phyloP scores from a whole-genome alignment of 1,140 invertebrate species.

The Trichogramma pretiosum region DNA sequence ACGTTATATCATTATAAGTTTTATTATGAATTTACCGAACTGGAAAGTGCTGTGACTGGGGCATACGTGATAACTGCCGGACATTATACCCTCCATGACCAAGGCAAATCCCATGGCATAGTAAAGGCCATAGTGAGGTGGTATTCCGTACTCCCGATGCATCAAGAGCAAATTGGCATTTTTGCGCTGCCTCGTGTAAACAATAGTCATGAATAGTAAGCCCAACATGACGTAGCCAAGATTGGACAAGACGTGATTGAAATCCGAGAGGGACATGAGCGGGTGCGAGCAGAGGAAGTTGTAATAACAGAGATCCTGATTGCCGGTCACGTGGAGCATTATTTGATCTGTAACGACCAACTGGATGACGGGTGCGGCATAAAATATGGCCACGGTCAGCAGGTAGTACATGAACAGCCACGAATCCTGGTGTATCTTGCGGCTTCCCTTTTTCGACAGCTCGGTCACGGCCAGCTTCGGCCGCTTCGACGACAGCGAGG shows the following conservation, averaged over 20 bases:
- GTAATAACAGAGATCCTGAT: slow-evolving; percentile 88
- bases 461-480: slow-evolving; percentile 64
- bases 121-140: slow-evolving; percentile 79
- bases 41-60: slow-evolving; percentile 85
- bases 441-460: slow-evolving; percentile 60
- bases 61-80: slow-evolving; percentile 80
- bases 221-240: slow-evolving; percentile 79
- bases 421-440: slow-evolving; percentile 58
- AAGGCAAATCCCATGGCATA: slow-evolving; percentile 83
- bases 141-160: slow-evolving; percentile 61
- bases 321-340: slow-evolving; percentile 70
- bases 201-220: slow-evolving; percentile 55
- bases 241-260: slow-evolving; percentile 85
- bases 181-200: slow-evolving; percentile 50
- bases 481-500: slow-evolving; percentile 59
- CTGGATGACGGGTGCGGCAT: slow-evolving; percentile 79
- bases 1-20: slow-evolving; percentile 9
- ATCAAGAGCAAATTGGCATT: slow-evolving; percentile 39
- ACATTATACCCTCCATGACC: slow-evolving; percentile 80
- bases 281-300: slow-evolving; percentile 85
- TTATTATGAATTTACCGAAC: slow-evolving; percentile 62
- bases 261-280: slow-evolving; percentile 63
- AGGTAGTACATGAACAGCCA: slow-evolving; percentile 73
- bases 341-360: slow-evolving; percentile 82
- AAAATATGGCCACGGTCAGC: slow-evolving; percentile 77